Percentiles rank a stretch among this genome's conserved stretches.
phyloP scores from a whole-genome alignment of 2,113 vertebrate genomes.

The Prunella himalayana region DNA sequence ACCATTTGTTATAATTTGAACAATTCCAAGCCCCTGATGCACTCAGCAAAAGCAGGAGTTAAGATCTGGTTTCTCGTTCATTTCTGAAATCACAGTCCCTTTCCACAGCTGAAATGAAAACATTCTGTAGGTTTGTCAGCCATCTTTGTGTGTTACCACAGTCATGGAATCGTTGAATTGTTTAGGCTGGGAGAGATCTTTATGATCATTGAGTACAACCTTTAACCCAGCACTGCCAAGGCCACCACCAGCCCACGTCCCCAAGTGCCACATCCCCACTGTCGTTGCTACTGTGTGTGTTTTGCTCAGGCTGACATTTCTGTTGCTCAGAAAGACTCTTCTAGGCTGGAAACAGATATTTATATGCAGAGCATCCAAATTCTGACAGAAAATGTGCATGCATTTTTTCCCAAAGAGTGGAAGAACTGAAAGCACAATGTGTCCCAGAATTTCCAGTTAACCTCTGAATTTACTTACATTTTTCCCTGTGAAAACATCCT shows the following conservation, averaged over 20 bases:
- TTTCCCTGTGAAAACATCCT: not conserved
- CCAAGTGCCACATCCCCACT: not conserved
- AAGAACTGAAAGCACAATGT: not conserved
- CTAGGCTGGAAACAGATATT: not conserved
- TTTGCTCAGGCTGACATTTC: not conserved
- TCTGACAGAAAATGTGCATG: not conserved
- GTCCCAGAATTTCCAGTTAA: not conserved
- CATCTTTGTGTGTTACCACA: not conserved
- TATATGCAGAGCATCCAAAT: not conserved
- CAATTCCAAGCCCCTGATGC: not conserved
- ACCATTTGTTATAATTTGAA: slow-evolving; percentile 61
- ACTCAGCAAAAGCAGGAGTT: slow-evolving; percentile 35
- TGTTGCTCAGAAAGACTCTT: not conserved
- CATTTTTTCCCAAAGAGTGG: not conserved
- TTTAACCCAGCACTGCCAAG: not conserved
- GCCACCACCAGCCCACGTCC: not conserved
- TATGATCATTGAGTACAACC: not conserved
- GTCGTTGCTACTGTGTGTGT: rapidly evolving
- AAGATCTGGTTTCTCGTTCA: slow-evolving; percentile 12
- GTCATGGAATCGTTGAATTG: not conserved
- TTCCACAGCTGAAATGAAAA: slow-evolving; percentile 38
- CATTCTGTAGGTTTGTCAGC: not conserved
- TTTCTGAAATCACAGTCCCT: slow-evolving; percentile 21
- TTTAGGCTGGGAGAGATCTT: not conserved
- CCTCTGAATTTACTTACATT: not conserved